Base-by-base conservation (phyloP, 2,113 vertebrate genomes). In the Montifringilla adamsi region DNA sequence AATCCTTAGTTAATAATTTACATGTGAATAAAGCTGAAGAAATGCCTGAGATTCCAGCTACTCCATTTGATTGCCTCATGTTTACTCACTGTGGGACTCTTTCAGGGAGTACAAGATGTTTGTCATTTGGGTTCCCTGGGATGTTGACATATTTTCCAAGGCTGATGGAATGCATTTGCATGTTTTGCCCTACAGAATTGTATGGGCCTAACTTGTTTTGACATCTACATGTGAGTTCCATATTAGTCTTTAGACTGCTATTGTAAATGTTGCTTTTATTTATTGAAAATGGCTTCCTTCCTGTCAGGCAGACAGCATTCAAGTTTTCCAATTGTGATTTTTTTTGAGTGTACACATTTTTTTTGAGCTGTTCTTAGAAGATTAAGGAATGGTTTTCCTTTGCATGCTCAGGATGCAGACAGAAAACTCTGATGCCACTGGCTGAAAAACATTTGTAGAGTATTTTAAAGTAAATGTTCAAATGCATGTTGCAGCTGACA, bases 1-100 rank as follows among this genome's bases (percentile, higher is more conserved):
- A 96, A 96, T 95, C 92, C 93, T 89, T 88, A 92, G 96, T 95
- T 96, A 97, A 97, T 96, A 93, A 97, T 96, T 96, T 95, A 93
- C 96, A 92, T 95, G 88, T 93, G 78, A 95, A 96, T 93, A 84
- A 90, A 96, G 92, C 90, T 82, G 83, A 92, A 96, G 85, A 96
- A 96, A 97, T 91, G 94, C 94, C 83, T 91, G 84, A 93, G 82
- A 96, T 96, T 96, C 87, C 73, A 96, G 93, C 94, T 93, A 91
- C 93, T 97, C 93, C 92, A 83, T 85, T 95, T 94, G 92, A 95
- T 93, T 96, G 97, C 95, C 92, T 94, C 81, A 76, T 97, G 95
- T 97, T 96, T 97, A 97, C 96, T 95, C 83, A 89, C 95, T 96
- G 84, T 76, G 90, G 81, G 96, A 97, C 86, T 95, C 80, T 89